Evolutionary conservation across 2,888 invertebrate species (phyloP), one percentile per base, ranked within the genome.

Genomic region (Serrognathus titanus): DNA sequence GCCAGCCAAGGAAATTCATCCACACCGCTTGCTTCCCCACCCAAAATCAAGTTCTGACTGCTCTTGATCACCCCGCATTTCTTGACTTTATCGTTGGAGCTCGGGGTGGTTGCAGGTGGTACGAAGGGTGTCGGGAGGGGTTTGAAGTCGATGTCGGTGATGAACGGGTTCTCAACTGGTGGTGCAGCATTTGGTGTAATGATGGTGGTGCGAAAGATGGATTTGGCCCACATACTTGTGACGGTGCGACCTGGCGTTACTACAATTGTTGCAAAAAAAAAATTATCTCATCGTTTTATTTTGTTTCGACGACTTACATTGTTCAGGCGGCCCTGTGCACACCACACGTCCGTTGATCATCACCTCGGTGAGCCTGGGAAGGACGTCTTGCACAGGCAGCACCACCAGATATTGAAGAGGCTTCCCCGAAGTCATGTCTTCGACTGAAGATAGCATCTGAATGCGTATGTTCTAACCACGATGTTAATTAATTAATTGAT

Each of bases 1-100:
- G 66, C 69, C 48, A 74, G 54, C 74, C 74, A 75, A 1, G 74
- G 74, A 46, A 64, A 72, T 50, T 70, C 66, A 8, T 71, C 70
- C 2, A 64, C 59, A 10, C 52, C 51, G 6, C 65, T 63, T 10
- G 60, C 62, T 12, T 60, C 61, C 7, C 71, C 72, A 16, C 69
- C 69, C 2, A 70, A 43, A 5, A 74, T 66, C 38, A 73, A 61
- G n/a, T 68, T 65, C 9, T 65, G 61, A 9, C 63, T 52, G 11
- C 52, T 43, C 13, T 65, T 64, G 2, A 64, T 62, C 8, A 68
- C 43, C 1, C 72, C 73, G 4, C 51, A 50, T n/a, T 43, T 39
- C 6, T 55, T 38, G 3, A 20, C 9, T 11, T 6, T 7, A 16
- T 16, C 3, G 10, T 10, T 7, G 3, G 39, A 5, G 2, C 12